These are phyloP conservation scores for Micrasema longulum DNA, from an alignment of 1,140 invertebrate species.

Conservation along the genomic window DNA sequence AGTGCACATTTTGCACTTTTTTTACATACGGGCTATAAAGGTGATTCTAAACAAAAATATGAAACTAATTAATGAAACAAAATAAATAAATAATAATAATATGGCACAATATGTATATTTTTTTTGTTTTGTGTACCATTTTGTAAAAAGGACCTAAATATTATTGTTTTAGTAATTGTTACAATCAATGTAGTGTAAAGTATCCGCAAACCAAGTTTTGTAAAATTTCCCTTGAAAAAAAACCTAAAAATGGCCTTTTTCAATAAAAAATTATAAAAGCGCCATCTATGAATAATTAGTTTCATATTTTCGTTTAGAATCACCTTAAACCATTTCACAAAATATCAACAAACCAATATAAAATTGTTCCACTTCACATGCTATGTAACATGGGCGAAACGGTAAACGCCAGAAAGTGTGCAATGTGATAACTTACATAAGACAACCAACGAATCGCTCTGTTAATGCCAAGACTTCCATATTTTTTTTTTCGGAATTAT, in stretches of 20 bases:
- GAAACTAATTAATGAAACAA: background rate
- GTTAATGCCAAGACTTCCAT: too few species aligned
- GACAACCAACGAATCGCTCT: too few species aligned
- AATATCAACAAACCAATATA: background rate
- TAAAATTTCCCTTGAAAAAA: too few species aligned
- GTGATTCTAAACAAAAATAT: too few species aligned
- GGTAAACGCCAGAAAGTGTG: background rate
- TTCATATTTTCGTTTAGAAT: too few species aligned
- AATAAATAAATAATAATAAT: background rate
- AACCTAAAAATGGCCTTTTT: background rate
- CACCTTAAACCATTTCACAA: too few species aligned
- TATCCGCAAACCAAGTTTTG: too few species aligned
- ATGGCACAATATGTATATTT: too few species aligned
- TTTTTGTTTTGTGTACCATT: too few species aligned
- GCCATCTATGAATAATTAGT: background rate
- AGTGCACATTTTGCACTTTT: too few species aligned
- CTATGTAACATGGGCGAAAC: background rate
- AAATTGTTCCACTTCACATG: background rate
- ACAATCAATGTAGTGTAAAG: too few species aligned
- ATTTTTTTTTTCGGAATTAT: background rate
- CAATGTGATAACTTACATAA: background rate
- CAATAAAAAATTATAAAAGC: background rate
- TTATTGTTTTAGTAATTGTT: background rate
- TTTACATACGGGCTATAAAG: background rate
- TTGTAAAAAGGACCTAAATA: background rate